Evolutionary conservation across 2,797 vertebrate genomes (phyloP).

Genomic region (Xiphophorus birchmanni): DNA sequence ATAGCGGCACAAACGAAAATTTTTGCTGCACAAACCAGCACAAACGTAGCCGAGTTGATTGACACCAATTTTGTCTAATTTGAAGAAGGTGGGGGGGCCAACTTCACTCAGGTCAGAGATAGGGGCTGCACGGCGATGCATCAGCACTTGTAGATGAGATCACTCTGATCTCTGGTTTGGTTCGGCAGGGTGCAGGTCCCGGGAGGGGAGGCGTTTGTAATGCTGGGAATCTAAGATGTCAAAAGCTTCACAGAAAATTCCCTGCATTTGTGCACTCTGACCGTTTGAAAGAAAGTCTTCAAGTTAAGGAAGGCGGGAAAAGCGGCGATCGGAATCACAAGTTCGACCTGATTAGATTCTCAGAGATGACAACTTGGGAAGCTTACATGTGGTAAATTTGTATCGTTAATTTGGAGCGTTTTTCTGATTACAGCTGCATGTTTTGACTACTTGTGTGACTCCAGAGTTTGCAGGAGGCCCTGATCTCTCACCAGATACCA

Average conservation of each 20-base stretch:
- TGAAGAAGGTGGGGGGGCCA: too few species aligned
- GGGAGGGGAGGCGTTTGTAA: conserved; percentile 29
- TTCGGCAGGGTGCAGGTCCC: conserved; percentile 7
- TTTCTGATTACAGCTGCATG: neutral
- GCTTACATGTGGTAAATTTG: neutral
- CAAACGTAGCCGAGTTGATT: too few species aligned
- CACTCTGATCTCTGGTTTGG: conserved; percentile 40
- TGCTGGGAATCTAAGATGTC: conserved; percentile 54
- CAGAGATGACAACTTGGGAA: neutral
- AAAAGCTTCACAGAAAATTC: conserved; percentile 41
- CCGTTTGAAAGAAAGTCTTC: conserved; percentile 24
- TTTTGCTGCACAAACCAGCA: too few species aligned
- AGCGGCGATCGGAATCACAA: neutral
- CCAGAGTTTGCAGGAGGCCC: neutral
- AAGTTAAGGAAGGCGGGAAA: conserved; percentile 23
- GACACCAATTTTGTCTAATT: too few species aligned
- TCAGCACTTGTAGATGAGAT: conserved; percentile 50
- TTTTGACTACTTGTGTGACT: neutral
- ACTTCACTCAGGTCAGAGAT: too few species aligned
- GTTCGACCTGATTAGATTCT: neutral
- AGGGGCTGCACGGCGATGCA: conserved; percentile 46
- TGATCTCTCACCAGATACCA: neutral
- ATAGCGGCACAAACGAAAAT: too few species aligned
- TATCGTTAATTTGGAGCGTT: neutral
- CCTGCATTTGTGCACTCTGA: neutral